Evolutionary conservation across 2,888 invertebrate species (phyloP), one percentile per base, ranked within the genome.

Genomic region (Poecilobothrus nobilitatus): DNA sequence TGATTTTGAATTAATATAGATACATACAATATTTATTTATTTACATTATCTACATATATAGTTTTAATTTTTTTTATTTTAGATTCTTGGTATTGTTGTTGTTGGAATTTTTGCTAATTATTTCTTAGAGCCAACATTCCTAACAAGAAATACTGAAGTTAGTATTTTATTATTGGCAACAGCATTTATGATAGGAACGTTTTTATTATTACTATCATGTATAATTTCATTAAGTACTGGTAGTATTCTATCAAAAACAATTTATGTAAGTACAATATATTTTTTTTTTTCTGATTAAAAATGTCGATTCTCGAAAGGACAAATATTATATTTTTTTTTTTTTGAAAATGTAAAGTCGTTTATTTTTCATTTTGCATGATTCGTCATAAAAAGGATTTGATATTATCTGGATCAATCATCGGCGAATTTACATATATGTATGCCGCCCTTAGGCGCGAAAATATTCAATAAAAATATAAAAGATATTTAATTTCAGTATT

Each of bases 161-260:
- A 92, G 93, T 81, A 90, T 89, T 80, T 82, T 91, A 37, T 80
- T 93, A 69, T 89, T 91, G 78, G 84, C 89, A 0, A 89, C 90
- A 0, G 85, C 93, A 20, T 94, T 91, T 77, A 84, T 94, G 78
- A 88, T 94, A 71, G 89, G 90, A 67, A 93, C 92, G 27, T 90
- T 90, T 76, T 87, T 92, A 72, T 79, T 94, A 63, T 80, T 94
- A 63, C 76, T 89, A 6, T 86, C 94, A 0, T 92, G 90, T 74
- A 75, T 94, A n/a, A 83, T 89, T 41, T 93, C 94, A 1, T 83
- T 92, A 66, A 88, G 92, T 20, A 91, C 93, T 0, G 89, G 92
- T n/a, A 88, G 91, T 44, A 89, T 94, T 74, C 88, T 94, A 75
- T 86, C 92, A 1, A 94, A 93, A 83, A 93, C 81, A 20, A 81